These are phyloP conservation scores for Melolontha melolontha DNA, from an alignment of 2,888 invertebrate genomes.

Conservation along the genomic window DNA sequence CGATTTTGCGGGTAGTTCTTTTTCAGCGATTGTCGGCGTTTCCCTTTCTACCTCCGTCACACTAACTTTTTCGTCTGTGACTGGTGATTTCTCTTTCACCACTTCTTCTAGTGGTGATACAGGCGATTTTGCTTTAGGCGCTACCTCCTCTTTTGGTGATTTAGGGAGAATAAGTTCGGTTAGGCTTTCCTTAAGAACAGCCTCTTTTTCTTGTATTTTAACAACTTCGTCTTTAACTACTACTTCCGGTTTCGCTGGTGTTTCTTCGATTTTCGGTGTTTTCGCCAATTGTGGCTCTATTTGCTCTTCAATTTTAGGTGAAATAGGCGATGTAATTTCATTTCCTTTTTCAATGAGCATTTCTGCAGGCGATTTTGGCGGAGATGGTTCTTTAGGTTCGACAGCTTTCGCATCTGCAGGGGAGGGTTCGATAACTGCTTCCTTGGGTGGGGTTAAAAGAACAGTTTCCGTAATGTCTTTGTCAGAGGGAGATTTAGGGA, in stretches of 20 bases:
- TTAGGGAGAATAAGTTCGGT: too few relatives aligned
- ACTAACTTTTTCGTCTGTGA: conserved; percentile 8
- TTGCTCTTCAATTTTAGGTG: neutral
- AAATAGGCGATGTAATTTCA: neutral
- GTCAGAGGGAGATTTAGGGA: conserved; percentile 3
- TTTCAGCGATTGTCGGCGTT: conserved; percentile 1
- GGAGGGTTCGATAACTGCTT: neutral
- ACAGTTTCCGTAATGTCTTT: neutral
- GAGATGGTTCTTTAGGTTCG: neutral
- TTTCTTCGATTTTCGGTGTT: neutral
- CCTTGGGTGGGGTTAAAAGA: neutral
- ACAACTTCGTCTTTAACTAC: too few relatives aligned
- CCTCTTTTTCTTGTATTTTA: too few relatives aligned
- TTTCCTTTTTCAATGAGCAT: neutral
- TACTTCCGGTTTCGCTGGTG: neutral
- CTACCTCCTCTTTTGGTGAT: too few relatives aligned
- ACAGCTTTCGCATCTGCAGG: conserved; percentile 1
- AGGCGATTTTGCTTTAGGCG: too few relatives aligned
- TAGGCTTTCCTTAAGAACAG: too few relatives aligned
- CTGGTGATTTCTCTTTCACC: conserved; percentile 16
- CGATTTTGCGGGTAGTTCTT: conserved; percentile 7
- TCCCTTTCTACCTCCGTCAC: conserved; percentile 42
- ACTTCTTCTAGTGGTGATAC: too few relatives aligned
- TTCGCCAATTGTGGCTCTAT: neutral
- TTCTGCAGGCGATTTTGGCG: neutral